Evolutionary conservation across 2,113 vertebrate genomes (phyloP), one percentile per base, ranked within the genome.

Genomic region (Cyprinus carpio): DNA sequence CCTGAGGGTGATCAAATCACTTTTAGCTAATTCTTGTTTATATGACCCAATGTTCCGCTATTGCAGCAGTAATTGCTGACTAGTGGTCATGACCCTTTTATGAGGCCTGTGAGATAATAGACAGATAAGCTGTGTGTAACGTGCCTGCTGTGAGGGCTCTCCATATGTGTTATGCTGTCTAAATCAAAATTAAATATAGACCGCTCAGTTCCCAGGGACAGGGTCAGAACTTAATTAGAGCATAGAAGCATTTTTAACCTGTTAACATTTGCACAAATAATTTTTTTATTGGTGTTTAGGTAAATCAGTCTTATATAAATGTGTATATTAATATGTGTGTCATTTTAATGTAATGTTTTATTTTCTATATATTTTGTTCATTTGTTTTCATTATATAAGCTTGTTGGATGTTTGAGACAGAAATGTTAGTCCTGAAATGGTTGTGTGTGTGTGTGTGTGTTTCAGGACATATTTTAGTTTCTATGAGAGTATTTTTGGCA

Each of bases 81-180:
- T 51, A 51, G 40, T 75, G 74, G n/a, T 51, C 40, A 75, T 51
- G 46, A 75, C 23, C n/a, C 13, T 75, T 75, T 75, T 75, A 75
- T 27, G 43, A 51, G n/a, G 15, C 15, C 43, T 49, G 40, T 2
- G 25, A 51, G 46, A 29, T 49, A 75, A 51, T 29, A 75, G 15
- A 75, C 40, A 27, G 46, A 13, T 49, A 75, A 75, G 46, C 46
- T 9, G 37, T 74, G 37, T 72, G 34, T 74, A 74, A 51, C 25
- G 2, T 51, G 25, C 74, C 74, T 75, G 74, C 74, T 75, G 74
- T 75, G 74, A 75, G 46, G 43, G 11, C 15, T 46, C 43, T 25
- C 25, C 74, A 51, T 34, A 29, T 29, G 2, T 27, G 23, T 49
- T 75, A 75, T 12, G 49, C 69, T 43, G 12, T 74, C 34, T n/a